Conservation (phyloP, 2,888 invertebrate species). For the Liopterus haemorrhoidalis region DNA sequence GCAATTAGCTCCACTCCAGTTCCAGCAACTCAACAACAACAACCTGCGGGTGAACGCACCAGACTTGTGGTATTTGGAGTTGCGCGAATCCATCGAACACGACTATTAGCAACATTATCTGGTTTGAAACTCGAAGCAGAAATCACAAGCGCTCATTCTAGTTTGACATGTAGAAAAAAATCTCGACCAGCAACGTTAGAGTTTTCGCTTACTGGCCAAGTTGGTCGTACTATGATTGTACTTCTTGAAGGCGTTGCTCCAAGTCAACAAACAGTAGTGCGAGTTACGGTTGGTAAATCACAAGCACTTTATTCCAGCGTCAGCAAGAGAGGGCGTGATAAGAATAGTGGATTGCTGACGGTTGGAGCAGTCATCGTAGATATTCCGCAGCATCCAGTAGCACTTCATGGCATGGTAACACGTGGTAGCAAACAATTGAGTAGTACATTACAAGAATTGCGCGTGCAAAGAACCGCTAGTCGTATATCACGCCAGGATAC, state of each 20-base stretch:
- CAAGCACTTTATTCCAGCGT: constrained; percentile 86
- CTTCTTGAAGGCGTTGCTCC: constrained; percentile 86
- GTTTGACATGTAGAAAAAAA: constrained; percentile 84
- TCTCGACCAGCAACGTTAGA: constrained; percentile 64
- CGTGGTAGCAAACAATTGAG: constrained; percentile 89
- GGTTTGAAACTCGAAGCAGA: constrained; percentile 93
- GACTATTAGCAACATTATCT: constrained; percentile 82
- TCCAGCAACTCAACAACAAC: constrained; percentile 38
- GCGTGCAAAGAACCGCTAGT: constrained; percentile 75
- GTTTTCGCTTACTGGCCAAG: constrained; percentile 79
- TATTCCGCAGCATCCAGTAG: constrained; percentile 97
- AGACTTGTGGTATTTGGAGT: constrained; percentile 82
- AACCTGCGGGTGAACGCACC: constrained; percentile 56
- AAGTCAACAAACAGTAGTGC: constrained; percentile 89
- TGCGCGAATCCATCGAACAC: constrained; percentile 77
- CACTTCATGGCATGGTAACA: constrained; percentile 96
- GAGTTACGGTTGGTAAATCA: constrained; percentile 86
- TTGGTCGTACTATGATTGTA: constrained; percentile 87
- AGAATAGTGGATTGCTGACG: constrained; percentile 74
- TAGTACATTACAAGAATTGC: constrained; percentile 81
- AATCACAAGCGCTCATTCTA: constrained; percentile 85
- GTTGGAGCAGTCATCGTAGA: constrained; percentile 89
- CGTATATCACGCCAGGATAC: constrained; percentile 63
- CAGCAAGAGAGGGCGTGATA: constrained; percentile 67
- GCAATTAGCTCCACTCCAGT: constrained; percentile 42